Base-by-base conservation (phyloP, 1,140 invertebrate genomes). In the Gonioctena quinquepunctata region DNA sequence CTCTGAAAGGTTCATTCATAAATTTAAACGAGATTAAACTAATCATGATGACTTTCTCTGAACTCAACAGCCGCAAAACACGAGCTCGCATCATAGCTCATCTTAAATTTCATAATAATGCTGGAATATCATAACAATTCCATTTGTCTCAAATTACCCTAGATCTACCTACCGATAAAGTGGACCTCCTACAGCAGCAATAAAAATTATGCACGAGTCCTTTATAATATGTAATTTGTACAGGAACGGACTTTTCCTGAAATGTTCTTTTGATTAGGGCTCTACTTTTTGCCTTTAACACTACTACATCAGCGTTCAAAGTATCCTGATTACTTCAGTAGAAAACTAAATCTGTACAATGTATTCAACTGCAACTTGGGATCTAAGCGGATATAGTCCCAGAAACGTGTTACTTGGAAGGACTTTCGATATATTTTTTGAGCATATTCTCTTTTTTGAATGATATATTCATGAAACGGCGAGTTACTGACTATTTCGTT, bases 21-120 rank as follows among this genome's bases (percentile, higher is more conserved):
- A 61, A 27, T 33, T 28, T 22, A 63, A 69, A 69, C 27, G 52
- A 54, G 52, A 54, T 54, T 54, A 68, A 68, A 27, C 27, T 61
- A 61, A 61, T 61, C 59, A 61, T n/a, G 59, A 61, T 33, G 68
- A 69, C 68, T 69, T 69, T 69, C 68, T 48, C 68, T 56, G 54
- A 69, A 69, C 68, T 56, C 54, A 64, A 28, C 33, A 42, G 68
- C 54, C 49, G 21, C 61, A 27, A 42, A 56, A 57, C 68, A 69
- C 42, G 69, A 60, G 48, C 26, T 52, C 7, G 48, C 16, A 48
- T 48, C 69, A 66, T 71, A 54, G 50, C 59, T 61, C 59, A 61
- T 61, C 59, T 61, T 18, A 61, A 67, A 68, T 72, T 72, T 72
- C 71, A 72, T 72, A 72, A 72, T 72, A 72, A 72, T 72, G 69